Percentiles rank a stretch among this genome's conserved stretches.
These are phyloP conservation scores for Ciona savignyi DNA, from an alignment of 23 tunicate genomes.

Conservation along the genomic window DNA sequence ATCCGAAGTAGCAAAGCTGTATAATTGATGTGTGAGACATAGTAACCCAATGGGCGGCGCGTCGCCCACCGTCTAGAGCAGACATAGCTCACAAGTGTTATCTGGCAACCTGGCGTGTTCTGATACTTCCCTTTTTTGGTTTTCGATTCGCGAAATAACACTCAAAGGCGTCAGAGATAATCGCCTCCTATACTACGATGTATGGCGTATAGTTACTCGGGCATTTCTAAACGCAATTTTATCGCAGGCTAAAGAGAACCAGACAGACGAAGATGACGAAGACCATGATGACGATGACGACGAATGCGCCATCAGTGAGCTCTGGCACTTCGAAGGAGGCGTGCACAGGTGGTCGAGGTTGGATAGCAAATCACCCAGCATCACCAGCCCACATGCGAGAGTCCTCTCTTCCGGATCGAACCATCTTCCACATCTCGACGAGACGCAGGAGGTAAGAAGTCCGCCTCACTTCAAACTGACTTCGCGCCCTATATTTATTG, in stretches of 20 bases:
- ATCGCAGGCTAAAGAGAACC: conserved; percentile 6
- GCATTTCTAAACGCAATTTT: not conserved
- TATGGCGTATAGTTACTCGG: no score
- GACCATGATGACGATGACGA: conserved; percentile 68
- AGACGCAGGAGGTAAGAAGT: not conserved
- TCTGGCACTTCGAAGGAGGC: conserved; percentile 49
- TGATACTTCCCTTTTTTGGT: not conserved
- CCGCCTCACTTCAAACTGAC: not conserved
- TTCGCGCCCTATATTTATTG: not conserved
- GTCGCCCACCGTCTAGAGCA: not conserved
- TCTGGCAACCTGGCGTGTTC: not conserved
- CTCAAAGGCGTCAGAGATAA: no score
- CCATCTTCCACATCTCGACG: conserved; percentile 13
- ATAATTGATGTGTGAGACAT: not conserved
- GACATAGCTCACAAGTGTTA: not conserved
- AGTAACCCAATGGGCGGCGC: not conserved
- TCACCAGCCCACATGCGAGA: conserved; percentile 1
- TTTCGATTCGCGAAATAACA: not conserved
- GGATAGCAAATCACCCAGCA: conserved; percentile 37
- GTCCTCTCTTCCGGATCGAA: not conserved
- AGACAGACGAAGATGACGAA: conserved; percentile 35
- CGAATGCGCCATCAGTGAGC: conserved; percentile 70
- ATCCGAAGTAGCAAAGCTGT: not conserved
- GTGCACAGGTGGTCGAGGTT: conserved; percentile 60
- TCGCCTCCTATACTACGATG: no score